phyloP scores from a whole-genome alignment of 2,888 invertebrate species.

The Harpagoxenus sublaevis region DNA sequence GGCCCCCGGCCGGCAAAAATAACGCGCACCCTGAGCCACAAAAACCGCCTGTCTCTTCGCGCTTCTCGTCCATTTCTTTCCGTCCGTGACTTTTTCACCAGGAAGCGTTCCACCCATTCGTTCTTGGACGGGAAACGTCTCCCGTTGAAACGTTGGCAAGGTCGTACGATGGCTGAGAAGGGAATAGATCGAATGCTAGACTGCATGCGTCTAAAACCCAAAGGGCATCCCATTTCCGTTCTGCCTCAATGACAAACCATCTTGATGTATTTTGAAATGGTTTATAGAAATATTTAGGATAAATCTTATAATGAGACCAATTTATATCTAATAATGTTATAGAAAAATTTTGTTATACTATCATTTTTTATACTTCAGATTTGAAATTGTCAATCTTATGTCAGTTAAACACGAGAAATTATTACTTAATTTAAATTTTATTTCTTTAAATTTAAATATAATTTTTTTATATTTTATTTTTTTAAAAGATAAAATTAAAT shows the following conservation, averaged over 20 bases:
- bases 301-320: background rate
- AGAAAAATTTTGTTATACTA: background rate
- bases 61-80: conserved; percentile 27
- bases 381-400: background rate
- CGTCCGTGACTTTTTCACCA: conserved; percentile 23
- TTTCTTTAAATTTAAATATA: background rate
- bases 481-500: background rate
- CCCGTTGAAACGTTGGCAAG: conserved; percentile 18
- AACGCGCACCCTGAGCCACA: conserved; percentile 73
- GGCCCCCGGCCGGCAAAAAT: conserved; percentile 84
- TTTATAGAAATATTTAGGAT: background rate
- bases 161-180: conserved; percentile 17
- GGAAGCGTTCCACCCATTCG: background rate
- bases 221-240: background rate
- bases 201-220: background rate
- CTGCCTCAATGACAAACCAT: background rate
- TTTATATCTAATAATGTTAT: background rate
- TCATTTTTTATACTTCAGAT: background rate
- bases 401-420: background rate
- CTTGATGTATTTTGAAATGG: background rate
- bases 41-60: conserved; percentile 31
- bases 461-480: background rate
- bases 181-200: background rate
- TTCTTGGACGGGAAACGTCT: background rate
- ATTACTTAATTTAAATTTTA: background rate